Evolutionary conservation across 2,888 invertebrate genomes (phyloP), one percentile per base, ranked within the genome.

Genomic region (Nemurella pictetii): DNA sequence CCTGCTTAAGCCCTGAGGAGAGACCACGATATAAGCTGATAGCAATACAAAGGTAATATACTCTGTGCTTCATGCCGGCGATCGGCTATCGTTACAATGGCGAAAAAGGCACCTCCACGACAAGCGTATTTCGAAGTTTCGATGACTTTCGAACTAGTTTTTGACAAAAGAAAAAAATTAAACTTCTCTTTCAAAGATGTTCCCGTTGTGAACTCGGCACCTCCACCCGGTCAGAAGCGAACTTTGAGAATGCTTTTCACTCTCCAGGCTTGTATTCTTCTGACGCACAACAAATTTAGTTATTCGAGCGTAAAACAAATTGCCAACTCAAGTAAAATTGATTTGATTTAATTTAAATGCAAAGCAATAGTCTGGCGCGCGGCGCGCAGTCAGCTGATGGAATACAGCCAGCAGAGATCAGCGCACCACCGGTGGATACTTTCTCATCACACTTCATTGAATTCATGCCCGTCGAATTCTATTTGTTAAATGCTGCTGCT

Each of bases 21-120:
- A 25, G 55, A 82, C 29, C 29, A 12, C 72, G 82, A 82, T 82
- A 82, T 81, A 35, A 36, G 25, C 29, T n/a, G 36, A 36, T 27
- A 27, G 26, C 75, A 75, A 75, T 75, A 75, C 75, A 75, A 75
- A 75, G 75, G 75, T 75, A 75, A 27, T 26, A 75, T 75, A 75
- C 55, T 55, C 20, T 20, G 20, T 20, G 12, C 55, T 12, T 12
- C 1, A 55, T 55, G 55, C 12, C 20, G n/a, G n/a, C 55, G 3
- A 55, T 55, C 15, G 9, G 15, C 12, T 55, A 20, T 15, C 35
- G 35, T 7, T 55, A 55, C 15, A 55, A 55, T 55, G 55, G 55
- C 20, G 55, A 55, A 55, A 12, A 12, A 55, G 55, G 55, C 55
- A 12, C 55, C 20, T 55, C 55, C 55, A 55, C 55, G 32, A 32